Conservation (phyloP, 2,888 invertebrate species). For the Andricus curvator region DNA sequence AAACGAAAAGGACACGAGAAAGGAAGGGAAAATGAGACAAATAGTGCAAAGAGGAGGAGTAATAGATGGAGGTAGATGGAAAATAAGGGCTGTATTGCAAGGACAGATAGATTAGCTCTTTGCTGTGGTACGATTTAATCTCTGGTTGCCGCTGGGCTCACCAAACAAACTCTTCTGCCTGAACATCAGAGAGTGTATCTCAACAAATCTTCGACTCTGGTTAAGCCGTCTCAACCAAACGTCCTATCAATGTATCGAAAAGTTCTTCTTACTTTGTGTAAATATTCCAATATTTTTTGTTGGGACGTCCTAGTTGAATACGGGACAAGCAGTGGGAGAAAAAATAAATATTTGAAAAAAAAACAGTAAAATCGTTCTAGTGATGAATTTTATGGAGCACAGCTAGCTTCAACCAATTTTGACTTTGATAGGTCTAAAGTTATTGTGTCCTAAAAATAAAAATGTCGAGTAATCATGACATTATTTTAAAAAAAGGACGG, state of each 20-base stretch:
- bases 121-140: constrained; percentile 72
- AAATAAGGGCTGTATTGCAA: constrained; percentile 47
- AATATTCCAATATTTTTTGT: background rate
- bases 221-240: background rate
- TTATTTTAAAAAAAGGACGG: too few relatives aligned
- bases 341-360: too few relatives aligned
- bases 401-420: too few relatives aligned
- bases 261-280: background rate
- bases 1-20: background rate
- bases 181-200: background rate
- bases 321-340: too few relatives aligned
- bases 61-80: constrained; percentile 48
- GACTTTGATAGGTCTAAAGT: too few relatives aligned
- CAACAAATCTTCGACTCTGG: background rate
- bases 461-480: too few relatives aligned
- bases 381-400: too few relatives aligned
- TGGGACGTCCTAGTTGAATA: too few relatives aligned
- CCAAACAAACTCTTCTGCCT: constrained; percentile 55
- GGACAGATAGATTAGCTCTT: constrained; percentile 70
- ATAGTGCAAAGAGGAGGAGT: constrained; percentile 39
- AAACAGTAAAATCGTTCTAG: too few relatives aligned
- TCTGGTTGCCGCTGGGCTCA: constrained; percentile 67
- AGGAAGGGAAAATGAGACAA: constrained; percentile 37
- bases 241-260: background rate
- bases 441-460: too few relatives aligned